Percentiles rank a stretch among this genome's conserved stretches.
These are phyloP conservation scores for Apis florea DNA, from an alignment of 1,140 invertebrate species.

Conservation along the genomic window DNA sequence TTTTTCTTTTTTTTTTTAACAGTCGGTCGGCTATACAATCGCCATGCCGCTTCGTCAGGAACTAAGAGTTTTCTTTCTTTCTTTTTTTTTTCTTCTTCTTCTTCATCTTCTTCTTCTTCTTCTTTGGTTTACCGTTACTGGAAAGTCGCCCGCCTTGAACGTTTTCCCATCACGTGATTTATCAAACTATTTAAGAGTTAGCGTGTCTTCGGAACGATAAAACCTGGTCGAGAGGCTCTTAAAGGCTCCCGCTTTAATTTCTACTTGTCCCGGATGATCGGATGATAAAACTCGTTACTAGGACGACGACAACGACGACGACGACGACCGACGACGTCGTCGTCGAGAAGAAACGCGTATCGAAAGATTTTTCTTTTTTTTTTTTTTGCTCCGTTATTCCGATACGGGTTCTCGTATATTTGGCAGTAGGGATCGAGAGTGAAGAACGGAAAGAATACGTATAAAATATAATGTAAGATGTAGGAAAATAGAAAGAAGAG, in stretches of 20 bases:
- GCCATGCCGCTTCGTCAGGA: constrained; percentile 47
- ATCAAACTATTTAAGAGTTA: constrained; percentile 38
- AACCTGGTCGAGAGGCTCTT: constrained; percentile 18
- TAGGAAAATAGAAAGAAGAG: constrained; percentile 6
- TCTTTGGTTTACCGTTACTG: constrained; percentile 12
- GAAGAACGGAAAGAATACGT: constrained; percentile 32
- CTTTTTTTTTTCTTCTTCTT: no score
- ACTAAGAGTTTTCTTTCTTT: constrained; percentile 24
- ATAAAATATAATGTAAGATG: constrained; percentile 18
- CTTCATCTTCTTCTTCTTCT: no score
- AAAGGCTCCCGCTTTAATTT: constrained; percentile 5
- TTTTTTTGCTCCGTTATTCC: background rate
- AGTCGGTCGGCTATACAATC: constrained; percentile 31
- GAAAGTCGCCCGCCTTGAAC: constrained; percentile 45
- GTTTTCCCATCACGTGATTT: constrained; percentile 19
- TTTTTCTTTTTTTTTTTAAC: background rate
- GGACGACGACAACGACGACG: background rate
- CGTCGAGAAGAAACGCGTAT: background rate
- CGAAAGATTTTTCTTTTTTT: background rate
- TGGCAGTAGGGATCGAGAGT: constrained; percentile 58
- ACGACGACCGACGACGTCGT: no score
- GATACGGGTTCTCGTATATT: constrained; percentile 34
- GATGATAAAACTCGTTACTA: constrained; percentile 19
- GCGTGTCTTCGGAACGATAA: constrained; percentile 45
- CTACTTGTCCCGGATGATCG: constrained; percentile 42